These are phyloP conservation scores for Heterodera schachtii DNA, from an alignment of 1,140 invertebrate species.

Conservation along the genomic window DNA sequence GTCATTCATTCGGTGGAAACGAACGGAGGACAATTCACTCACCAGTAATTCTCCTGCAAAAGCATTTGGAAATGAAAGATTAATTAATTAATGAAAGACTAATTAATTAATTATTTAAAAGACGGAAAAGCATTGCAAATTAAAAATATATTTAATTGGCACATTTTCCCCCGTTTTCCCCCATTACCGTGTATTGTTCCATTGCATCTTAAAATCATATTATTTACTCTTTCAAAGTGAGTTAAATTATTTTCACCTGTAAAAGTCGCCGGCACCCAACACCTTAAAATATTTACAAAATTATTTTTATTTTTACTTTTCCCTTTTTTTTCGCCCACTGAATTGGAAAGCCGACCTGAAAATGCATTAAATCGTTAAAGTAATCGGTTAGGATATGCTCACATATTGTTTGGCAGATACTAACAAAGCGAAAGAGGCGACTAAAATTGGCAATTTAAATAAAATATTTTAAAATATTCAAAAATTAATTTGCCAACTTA, in stretches of 20 bases:
- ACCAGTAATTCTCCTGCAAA: conserved; percentile 36
- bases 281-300: conserved; percentile 22
- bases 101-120: too few relatives aligned
- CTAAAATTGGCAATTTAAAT: conserved; percentile 42
- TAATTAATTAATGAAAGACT: neutral
- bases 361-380: conserved; percentile 37
- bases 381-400: conserved; percentile 16
- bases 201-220: conserved; percentile 55
- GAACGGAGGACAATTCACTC: neutral
- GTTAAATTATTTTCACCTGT: conserved; percentile 33
- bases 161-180: neutral
- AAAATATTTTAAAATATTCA: conserved; percentile 15
- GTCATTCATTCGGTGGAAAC: neutral
- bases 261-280: conserved; percentile 66
- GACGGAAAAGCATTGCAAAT: too few relatives aligned
- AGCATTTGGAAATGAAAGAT: neutral
- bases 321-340: conserved; percentile 32
- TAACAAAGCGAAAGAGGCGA: conserved; percentile 64
- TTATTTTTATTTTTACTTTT: neutral
- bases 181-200: conserved; percentile 66
- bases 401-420: conserved; percentile 66
- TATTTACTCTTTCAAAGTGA: neutral
- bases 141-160: too few relatives aligned
- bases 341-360: conserved; percentile 57
- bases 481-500: conserved; percentile 37